Evolutionary conservation across 2,888 invertebrate genomes (phyloP).

Genomic region (Leucoma salicis): DNA sequence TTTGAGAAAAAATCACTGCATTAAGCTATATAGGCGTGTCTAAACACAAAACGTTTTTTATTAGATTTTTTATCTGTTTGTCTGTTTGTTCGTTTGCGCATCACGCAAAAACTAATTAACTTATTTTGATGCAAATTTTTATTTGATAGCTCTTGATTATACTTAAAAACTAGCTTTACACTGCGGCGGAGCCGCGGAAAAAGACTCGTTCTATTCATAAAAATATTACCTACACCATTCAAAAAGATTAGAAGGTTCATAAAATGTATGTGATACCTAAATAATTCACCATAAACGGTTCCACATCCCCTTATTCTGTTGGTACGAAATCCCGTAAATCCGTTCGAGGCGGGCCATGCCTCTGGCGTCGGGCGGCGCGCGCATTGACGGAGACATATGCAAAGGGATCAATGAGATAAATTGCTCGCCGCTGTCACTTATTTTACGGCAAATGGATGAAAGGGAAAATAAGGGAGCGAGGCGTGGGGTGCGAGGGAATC

Average conservation of each 20-base stretch:
- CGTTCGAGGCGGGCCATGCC: slow-evolving; percentile 42
- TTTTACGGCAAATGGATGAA: slow-evolving; percentile 56
- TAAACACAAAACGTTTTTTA: too few species aligned
- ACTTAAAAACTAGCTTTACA: too few species aligned
- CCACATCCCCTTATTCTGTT: slow-evolving; percentile 51
- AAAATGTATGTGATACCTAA: slow-evolving; percentile 53
- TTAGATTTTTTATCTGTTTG: too few species aligned
- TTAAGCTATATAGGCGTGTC: too few species aligned
- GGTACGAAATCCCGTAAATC: slow-evolving; percentile 59
- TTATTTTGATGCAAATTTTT: too few species aligned
- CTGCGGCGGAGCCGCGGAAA: too few species aligned
- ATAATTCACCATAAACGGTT: slow-evolving; percentile 54
- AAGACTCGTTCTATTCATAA: slow-evolving; percentile 34
- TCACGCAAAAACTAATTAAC: too few species aligned
- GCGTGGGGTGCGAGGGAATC: slow-evolving; percentile 31
- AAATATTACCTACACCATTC: slow-evolving; percentile 42
- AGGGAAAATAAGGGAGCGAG: slow-evolving; percentile 25
- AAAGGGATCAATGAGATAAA: slow-evolving; percentile 77
- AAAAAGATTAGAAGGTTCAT: slow-evolving; percentile 44
- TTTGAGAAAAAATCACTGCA: too few species aligned
- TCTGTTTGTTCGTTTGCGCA: too few species aligned
- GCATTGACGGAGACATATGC: slow-evolving; percentile 75
- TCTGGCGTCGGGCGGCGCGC: slow-evolving; percentile 39
- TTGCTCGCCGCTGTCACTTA: slow-evolving; percentile 68
- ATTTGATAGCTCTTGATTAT: too few species aligned